A percentile compares a stretch with the other conserved stretches of the same genome.
These are phyloP conservation scores for Drosophila hydei DNA, from an alignment of 1,140 invertebrate species.

Conservation along the genomic window DNA sequence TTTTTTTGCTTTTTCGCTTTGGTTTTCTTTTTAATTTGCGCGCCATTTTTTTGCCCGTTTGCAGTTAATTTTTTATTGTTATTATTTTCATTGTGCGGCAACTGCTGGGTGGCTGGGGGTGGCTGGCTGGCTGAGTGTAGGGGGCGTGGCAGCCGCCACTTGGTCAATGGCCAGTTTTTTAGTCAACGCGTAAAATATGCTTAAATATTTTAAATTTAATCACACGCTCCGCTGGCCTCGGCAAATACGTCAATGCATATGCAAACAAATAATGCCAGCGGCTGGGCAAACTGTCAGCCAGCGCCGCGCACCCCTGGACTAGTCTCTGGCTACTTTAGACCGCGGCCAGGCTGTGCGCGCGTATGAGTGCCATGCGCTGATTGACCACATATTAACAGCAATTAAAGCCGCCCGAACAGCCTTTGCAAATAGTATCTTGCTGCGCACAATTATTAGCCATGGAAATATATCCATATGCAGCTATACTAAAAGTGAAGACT, in stretches of 20 bases:
- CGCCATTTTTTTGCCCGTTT: slow-evolving; percentile 66
- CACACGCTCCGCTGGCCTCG: slow-evolving; percentile 74
- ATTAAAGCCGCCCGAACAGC: slow-evolving; percentile 22
- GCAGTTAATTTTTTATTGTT: slow-evolving; percentile 78
- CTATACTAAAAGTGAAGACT: no score
- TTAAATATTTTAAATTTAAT: slow-evolving; percentile 83
- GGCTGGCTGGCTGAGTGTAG: not conserved
- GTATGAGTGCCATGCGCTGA: not conserved
- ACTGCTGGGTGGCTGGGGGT: not conserved
- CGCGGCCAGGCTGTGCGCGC: no score
- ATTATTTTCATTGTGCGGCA: slow-evolving; percentile 60
- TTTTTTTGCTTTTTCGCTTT: slow-evolving; percentile 27
- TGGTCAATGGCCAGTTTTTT: slow-evolving; percentile 65
- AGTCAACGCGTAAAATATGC: slow-evolving; percentile 81
- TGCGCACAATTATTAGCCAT: no score
- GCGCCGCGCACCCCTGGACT: no score
- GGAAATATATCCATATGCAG: no score
- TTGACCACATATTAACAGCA: slow-evolving; percentile 30
- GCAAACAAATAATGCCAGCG: slow-evolving; percentile 70
- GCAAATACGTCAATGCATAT: slow-evolving; percentile 81
- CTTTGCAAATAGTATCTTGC: no score
- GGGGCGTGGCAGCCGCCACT: slow-evolving; percentile 24
- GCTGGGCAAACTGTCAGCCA: not conserved
- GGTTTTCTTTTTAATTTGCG: slow-evolving; percentile 74
- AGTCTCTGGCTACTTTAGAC: not conserved